These are phyloP conservation scores for Sebastes fasciatus DNA, from an alignment of 2,113 vertebrate genomes.

Conservation along the genomic window DNA sequence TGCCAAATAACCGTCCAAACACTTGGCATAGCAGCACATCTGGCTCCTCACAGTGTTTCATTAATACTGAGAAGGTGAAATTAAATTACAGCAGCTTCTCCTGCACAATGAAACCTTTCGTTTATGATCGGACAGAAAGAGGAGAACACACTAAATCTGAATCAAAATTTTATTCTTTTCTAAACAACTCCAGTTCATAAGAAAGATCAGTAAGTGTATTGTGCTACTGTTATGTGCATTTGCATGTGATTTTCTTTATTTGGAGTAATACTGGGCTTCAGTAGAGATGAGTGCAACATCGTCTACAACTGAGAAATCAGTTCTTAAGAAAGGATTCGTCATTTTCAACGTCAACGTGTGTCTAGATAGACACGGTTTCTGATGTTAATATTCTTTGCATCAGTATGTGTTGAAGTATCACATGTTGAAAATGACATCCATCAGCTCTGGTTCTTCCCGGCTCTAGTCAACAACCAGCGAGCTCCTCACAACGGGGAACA, in stretches of 20 bases:
- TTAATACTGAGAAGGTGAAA: slow-evolving; percentile 9
- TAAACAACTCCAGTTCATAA: slow-evolving; percentile 12
- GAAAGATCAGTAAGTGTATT: slow-evolving; percentile 11
- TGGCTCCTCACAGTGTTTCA: not conserved
- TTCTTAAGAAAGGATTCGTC: not conserved
- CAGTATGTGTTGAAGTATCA: not conserved
- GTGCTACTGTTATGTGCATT: no score
- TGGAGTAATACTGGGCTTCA: no score
- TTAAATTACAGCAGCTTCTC: slow-evolving; percentile 24
- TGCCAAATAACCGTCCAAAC: slow-evolving; percentile 9
- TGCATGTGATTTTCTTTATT: not conserved
- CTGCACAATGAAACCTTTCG: slow-evolving; percentile 17
- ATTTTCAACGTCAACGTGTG: not conserved
- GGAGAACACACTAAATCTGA: not conserved
- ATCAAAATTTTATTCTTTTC: slow-evolving; percentile 25
- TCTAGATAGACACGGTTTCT: not conserved
- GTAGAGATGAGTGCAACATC: not conserved
- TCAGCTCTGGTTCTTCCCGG: no score
- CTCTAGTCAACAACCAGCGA: slow-evolving; percentile 86
- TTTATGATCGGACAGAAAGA: not conserved
- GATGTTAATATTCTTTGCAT: not conserved
- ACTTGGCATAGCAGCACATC: slow-evolving; percentile 32
- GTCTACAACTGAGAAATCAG: no score
- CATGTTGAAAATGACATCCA: not conserved
- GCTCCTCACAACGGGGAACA: slow-evolving; percentile 87